phyloP scores from a whole-genome alignment of 2,888 invertebrate species.

The Stenoptilia bipunctidactyla region DNA sequence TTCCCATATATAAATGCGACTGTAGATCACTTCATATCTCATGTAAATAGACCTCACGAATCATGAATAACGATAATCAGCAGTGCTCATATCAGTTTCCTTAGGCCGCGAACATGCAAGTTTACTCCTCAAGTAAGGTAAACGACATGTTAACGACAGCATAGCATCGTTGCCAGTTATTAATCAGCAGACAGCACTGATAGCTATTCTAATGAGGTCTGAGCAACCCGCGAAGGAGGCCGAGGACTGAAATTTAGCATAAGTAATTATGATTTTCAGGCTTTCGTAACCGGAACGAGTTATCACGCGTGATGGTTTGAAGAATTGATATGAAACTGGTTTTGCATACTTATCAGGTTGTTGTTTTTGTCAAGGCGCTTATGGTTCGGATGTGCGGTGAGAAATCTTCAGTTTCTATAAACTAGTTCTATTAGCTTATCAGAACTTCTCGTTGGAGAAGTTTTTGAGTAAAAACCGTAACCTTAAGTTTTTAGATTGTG shows the following conservation, averaged over 20 bases:
- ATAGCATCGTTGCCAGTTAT: slow-evolving; percentile 52
- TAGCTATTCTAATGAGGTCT: slow-evolving; percentile 68
- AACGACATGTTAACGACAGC: slow-evolving; percentile 62
- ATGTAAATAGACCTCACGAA: no score
- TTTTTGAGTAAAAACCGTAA: no score
- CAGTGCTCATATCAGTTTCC: no score
- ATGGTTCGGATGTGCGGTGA: background rate
- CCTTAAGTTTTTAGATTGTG: no score
- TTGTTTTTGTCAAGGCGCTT: slow-evolving; percentile 1
- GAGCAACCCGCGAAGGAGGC: slow-evolving; percentile 50
- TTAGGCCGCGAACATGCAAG: slow-evolving; percentile 18
- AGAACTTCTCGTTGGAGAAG: no score
- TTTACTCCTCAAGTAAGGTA: slow-evolving; percentile 43
- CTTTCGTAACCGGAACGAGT: slow-evolving; percentile 5
- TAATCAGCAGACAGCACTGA: slow-evolving; percentile 63
- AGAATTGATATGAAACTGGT: slow-evolving; percentile 3
- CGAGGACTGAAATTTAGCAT: slow-evolving; percentile 50
- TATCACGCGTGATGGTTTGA: slow-evolving; percentile 2
- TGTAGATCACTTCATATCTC: no score
- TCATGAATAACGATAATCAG: no score
- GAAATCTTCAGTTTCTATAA: no score
- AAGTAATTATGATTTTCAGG: slow-evolving; percentile 1
- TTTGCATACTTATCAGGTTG: slow-evolving; percentile 7
- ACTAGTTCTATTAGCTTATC: no score
- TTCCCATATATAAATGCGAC: no score